These are phyloP conservation scores for Falco biarmicus DNA, from an alignment of 2,797 vertebrate species.

Conservation along the genomic window DNA sequence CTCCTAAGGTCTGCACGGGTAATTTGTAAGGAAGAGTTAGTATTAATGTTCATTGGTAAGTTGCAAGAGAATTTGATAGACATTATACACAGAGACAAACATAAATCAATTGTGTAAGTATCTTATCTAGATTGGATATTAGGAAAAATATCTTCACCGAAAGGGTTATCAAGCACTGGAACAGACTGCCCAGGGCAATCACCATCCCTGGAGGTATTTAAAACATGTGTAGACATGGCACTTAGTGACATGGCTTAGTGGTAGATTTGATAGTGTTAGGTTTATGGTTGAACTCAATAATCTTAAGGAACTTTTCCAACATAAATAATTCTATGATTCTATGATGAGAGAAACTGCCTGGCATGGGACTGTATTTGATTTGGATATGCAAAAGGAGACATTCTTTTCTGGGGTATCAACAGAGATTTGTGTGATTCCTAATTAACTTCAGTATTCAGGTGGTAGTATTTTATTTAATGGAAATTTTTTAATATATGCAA, in stretches of 20 bases:
- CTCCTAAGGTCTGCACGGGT: background rate
- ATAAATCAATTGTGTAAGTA: background rate
- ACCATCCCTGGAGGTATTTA: no score
- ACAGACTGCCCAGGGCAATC: no score
- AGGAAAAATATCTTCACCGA: no score
- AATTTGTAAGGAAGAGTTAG: background rate
- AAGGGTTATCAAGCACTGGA: no score
- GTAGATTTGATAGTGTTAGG: no score
- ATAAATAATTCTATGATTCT: background rate
- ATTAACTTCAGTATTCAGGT: background rate
- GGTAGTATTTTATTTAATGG: background rate
- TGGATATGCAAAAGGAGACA: background rate
- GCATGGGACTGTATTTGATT: background rate
- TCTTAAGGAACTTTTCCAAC: no score
- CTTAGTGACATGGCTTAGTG: no score
- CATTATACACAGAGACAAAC: background rate
- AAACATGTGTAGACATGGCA: no score
- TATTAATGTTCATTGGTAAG: background rate
- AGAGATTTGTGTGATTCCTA: background rate
- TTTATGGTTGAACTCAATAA: no score
- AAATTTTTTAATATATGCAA: background rate
- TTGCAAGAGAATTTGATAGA: background rate
- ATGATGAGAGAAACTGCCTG: background rate
- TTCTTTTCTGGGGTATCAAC: background rate
- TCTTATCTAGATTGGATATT: background rate